Conservation (phyloP, 2,113 vertebrate species). For the Erythrolamprus reginae region DNA sequence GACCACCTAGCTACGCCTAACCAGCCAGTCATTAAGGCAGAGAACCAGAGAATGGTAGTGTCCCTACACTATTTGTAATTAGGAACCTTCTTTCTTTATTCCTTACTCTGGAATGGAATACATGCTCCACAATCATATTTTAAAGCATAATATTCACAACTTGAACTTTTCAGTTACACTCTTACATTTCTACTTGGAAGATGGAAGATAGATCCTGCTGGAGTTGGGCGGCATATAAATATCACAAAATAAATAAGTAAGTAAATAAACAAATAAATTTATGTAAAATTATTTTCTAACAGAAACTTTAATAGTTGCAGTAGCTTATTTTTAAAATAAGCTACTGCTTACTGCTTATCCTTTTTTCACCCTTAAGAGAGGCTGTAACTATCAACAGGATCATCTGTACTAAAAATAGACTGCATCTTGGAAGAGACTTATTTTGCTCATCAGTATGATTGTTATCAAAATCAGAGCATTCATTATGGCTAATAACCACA, state of each 20-base stretch:
- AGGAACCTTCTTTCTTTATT: background rate
- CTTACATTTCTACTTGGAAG: no score
- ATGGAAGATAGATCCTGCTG: no score
- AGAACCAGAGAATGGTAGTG: background rate
- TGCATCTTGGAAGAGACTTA: background rate
- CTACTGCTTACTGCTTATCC: no score
- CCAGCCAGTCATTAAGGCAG: no score
- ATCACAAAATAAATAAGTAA: no score
- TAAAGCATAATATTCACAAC: background rate
- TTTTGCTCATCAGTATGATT: background rate
- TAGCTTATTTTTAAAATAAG: no score
- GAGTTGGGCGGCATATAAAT: no score
- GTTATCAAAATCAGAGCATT: background rate
- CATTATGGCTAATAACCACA: background rate
- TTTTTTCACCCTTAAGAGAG: no score
- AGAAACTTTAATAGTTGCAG: background rate
- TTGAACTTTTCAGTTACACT: no score
- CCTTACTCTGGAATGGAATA: background rate
- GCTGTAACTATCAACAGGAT: background rate
- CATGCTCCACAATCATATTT: background rate
- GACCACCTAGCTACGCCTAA: no score
- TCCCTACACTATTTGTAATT: background rate
- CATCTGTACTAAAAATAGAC: background rate
- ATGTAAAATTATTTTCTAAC: background rate
- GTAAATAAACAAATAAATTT: no score